Evolutionary conservation across 2,888 invertebrate genomes (phyloP).

Genomic region (Cephus rjabovi): DNA sequence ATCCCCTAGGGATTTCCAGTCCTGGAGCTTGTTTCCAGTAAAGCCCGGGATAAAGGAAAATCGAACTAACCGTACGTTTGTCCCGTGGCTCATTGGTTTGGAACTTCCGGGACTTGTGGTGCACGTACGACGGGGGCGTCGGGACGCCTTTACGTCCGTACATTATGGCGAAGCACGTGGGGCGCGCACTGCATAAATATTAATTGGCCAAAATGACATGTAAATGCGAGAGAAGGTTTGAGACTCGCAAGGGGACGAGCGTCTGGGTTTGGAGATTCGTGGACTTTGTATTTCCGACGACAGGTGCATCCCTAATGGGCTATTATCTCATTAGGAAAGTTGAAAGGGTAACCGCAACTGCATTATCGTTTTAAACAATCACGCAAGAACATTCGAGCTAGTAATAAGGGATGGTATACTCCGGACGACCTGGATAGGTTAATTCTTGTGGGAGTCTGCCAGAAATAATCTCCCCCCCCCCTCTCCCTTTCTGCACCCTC

Average conservation of each 20-base stretch:
- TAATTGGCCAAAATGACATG: constrained; percentile 62
- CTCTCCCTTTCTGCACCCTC: constrained; percentile 16
- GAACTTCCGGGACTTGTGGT: background rate
- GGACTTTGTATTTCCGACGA: constrained; percentile 36
- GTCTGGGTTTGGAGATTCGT: too few species aligned
- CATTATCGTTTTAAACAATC: constrained; percentile 22
- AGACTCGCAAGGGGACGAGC: constrained; percentile 39
- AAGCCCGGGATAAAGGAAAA: too few species aligned
- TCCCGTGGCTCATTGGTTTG: too few species aligned
- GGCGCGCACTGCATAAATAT: constrained; percentile 53
- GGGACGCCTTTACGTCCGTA: constrained; percentile 13
- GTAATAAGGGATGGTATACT: constrained; percentile 3
- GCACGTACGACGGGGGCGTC: constrained; percentile 28
- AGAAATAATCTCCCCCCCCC: constrained; percentile 45
- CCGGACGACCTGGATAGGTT: constrained; percentile 34
- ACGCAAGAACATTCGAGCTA: constrained; percentile 33
- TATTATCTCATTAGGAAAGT: constrained; percentile 60
- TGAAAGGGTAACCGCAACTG: constrained; percentile 18
- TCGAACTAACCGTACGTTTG: too few species aligned
- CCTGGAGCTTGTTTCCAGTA: too few species aligned
- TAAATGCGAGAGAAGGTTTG: constrained; percentile 54
- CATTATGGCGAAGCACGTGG: too few species aligned
- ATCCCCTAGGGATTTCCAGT: too few species aligned
- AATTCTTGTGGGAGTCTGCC: constrained; percentile 50
- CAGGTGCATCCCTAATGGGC: constrained; percentile 64